Percentiles rank a stretch among this genome's conserved stretches.
phyloP scores from a whole-genome alignment of 2,888 invertebrate genomes.

The Mythimna vitellina region DNA sequence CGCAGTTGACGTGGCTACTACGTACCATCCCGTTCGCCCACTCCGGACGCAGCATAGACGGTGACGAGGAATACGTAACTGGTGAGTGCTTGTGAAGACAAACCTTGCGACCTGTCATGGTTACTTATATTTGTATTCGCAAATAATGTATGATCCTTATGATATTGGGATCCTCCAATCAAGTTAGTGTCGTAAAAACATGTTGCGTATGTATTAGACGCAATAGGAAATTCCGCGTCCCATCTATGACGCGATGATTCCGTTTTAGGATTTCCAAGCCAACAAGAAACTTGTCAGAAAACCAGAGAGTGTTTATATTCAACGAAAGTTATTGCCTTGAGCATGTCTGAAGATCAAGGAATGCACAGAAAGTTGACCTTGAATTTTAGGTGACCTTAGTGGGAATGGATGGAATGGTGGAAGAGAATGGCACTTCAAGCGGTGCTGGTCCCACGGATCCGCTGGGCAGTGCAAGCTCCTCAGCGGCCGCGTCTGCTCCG shows the following conservation, averaged over 20 bases:
- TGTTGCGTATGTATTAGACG: constrained; percentile 82
- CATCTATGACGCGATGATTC: constrained; percentile 85
- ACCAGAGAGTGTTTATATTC: constrained; percentile 67
- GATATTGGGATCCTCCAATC: constrained; percentile 71
- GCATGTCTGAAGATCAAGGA: constrained; percentile 79
- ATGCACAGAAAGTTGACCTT: constrained; percentile 89
- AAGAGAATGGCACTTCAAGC: constrained; percentile 94
- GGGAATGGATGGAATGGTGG: constrained; percentile 97
- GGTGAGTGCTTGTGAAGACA: constrained; percentile 94
- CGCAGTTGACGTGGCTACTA: constrained; percentile 98
- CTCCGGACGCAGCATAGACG: constrained; percentile 98
- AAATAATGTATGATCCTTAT: constrained; percentile 82
- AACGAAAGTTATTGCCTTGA: constrained; percentile 71
- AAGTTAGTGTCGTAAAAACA: constrained; percentile 75
- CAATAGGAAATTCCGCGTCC: constrained; percentile 86
- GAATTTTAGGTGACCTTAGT: constrained; percentile 92
- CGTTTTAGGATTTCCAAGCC: constrained; percentile 83
- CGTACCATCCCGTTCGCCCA: constrained; percentile 98
- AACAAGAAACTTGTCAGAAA: constrained; percentile 77
- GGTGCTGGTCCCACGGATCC: constrained; percentile 83
- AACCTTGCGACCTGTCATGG: constrained; percentile 90
- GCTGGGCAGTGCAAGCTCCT: constrained; percentile 78
- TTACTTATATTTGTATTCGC: constrained; percentile 85
- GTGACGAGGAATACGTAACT: constrained; percentile 99
- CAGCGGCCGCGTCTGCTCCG: constrained; percentile 75